Conservation (phyloP, 2,888 invertebrate genomes). For the Dromius quadrimaculatus region DNA sequence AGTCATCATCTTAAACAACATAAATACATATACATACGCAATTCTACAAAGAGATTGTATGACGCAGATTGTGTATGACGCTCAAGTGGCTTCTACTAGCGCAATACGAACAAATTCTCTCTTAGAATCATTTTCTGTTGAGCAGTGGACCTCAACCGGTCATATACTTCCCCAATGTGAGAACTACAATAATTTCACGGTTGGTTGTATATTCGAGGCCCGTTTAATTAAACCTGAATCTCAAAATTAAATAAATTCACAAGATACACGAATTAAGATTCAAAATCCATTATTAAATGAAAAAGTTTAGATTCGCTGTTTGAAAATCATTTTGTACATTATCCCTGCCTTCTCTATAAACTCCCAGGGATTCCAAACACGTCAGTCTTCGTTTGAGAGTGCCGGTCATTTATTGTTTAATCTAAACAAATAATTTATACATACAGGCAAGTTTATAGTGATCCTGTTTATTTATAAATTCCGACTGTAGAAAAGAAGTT, state of each 20-base stretch:
- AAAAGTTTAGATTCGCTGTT: too few species aligned
- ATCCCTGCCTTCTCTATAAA: too few species aligned
- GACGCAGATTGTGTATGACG: conserved; percentile 41
- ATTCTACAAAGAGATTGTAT: conserved; percentile 43
- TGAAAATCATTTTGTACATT: too few species aligned
- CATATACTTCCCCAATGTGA: too few species aligned
- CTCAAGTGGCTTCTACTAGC: conserved; percentile 36
- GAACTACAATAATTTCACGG: too few species aligned
- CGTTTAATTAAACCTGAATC: too few species aligned
- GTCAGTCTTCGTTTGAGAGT: conserved; percentile 36
- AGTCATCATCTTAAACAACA: conserved; percentile 34
- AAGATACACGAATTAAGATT: too few species aligned
- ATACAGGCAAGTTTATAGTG: conserved; percentile 16
- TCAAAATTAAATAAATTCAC: too few species aligned
- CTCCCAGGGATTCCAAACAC: neutral
- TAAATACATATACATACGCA: conserved; percentile 24
- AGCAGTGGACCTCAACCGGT: too few species aligned
- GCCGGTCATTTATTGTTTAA: conserved; percentile 45
- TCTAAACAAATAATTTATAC: conserved; percentile 50
- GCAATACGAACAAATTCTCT: conserved; percentile 1
- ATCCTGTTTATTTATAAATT: conserved; percentile 33
- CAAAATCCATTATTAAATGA: too few species aligned
- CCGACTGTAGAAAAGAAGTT: conserved; percentile 42
- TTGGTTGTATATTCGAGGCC: too few species aligned
- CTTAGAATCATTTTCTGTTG: too few species aligned